Evolutionary conservation across 1,140 invertebrate genomes (phyloP).

Genomic region (Brachionus sp.): DNA sequence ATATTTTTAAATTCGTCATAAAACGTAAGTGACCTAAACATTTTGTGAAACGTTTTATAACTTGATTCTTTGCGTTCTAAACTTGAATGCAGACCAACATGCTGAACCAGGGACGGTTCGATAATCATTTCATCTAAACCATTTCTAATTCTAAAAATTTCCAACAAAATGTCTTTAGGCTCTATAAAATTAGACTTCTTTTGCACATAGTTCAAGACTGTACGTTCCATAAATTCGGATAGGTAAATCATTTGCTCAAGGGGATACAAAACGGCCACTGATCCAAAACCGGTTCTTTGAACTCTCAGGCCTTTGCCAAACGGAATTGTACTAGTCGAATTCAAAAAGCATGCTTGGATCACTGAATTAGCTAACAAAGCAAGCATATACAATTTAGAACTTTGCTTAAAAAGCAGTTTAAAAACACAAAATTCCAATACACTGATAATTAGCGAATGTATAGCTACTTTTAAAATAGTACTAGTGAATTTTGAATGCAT

Average conservation of each 20-base stretch:
- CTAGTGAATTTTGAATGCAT: not conserved
- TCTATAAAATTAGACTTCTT: not conserved
- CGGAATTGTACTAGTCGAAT: not conserved
- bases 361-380: not conserved
- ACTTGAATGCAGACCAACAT: conserved; percentile 11
- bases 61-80: not conserved
- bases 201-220: not conserved
- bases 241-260: not conserved
- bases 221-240: not conserved
- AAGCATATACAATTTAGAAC: not conserved
- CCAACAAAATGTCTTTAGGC: not conserved
- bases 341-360: not conserved
- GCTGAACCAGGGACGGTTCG: conserved; percentile 13
- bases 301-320: not conserved
- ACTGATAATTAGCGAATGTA: not conserved
- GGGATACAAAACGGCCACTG: not conserved
- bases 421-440: not conserved
- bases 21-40: not conserved
- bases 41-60: not conserved
- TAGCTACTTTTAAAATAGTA: not conserved
- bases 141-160: not conserved
- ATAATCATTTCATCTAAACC: not conserved
- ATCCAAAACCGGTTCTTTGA: not conserved
- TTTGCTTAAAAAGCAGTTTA: not conserved
- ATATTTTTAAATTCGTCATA: not conserved